Conservation (phyloP, 2,888 invertebrate genomes). For the Sinotaia quadrata region DNA sequence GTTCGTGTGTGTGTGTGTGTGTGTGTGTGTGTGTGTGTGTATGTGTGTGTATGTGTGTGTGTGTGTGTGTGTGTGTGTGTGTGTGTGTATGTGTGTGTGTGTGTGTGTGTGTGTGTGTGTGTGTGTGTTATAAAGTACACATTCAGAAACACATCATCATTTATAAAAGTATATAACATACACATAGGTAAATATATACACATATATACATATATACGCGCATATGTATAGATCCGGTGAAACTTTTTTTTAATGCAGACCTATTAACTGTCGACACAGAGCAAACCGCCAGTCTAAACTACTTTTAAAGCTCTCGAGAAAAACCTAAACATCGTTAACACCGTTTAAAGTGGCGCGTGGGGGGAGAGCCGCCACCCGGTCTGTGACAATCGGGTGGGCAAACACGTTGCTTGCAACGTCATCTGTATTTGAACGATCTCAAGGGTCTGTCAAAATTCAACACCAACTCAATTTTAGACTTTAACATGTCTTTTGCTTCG, state of each 20-base stretch:
- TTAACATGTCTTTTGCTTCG: too few relatives aligned
- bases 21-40: not conserved
- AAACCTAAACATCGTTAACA: conserved; percentile 15
- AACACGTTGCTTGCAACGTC: too few relatives aligned
- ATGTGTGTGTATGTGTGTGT: not conserved
- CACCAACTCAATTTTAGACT: too few relatives aligned
- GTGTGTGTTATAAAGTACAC: not conserved
- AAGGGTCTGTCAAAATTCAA: too few relatives aligned
- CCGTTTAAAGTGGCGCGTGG: conserved; percentile 13
- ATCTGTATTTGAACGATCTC: too few relatives aligned
- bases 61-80: not conserved
- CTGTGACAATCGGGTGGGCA: not conserved
- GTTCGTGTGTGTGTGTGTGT: not conserved
- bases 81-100: not conserved
- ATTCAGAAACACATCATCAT: too few relatives aligned
- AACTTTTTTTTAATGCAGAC: too few relatives aligned
- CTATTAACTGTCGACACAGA: too few relatives aligned
- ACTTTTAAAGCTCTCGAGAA: conserved; percentile 3
- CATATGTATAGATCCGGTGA: too few relatives aligned
- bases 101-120: not conserved
- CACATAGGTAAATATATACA: too few relatives aligned
- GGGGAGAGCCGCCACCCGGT: not conserved
- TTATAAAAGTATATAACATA: too few relatives aligned
- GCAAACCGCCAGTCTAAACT: not conserved
- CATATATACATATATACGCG: too few relatives aligned